Evolutionary conservation across 2,888 invertebrate genomes (phyloP), one percentile per base, ranked within the genome.

Genomic region (Dromius quadrimaculatus): DNA sequence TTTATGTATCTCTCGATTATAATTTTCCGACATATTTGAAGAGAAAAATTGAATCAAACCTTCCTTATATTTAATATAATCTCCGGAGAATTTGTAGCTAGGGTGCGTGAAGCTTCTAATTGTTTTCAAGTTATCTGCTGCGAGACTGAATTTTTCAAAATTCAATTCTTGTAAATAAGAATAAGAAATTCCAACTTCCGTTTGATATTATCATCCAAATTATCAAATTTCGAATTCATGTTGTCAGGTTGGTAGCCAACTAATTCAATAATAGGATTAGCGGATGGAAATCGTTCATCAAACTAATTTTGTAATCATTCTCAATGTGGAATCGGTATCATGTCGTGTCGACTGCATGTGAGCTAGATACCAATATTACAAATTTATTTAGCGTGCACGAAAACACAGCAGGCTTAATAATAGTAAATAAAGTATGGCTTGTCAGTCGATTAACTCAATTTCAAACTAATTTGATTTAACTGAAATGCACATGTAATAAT

Each of bases 141-240:
- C 23, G 28, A 50, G 28, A 50, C 50, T 50, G 50, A 50, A 23
- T 50, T 50, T 50, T 50, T 50, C 50, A 50, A 50, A 50, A 50
- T 28, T 50, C 28, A 23, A 50, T 50, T 50, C 22, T 50, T 50
- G 50, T 28, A 50, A 50, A 50, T 50, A 50, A 28, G 50, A 15
- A 50, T 28, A 50, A 50, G 50, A 50, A 50, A 50, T 50, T 28
- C 28, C 50, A 50, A 50, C 50, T 50, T 23, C 28, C 50, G 28
- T 50, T 50, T 50, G 50, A 50, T 50, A 50, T 50, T 50, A 50
- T 50, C 50, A 50, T 50, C 50, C 50, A 50, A 50, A 50, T 50
- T 50, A 50, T 50, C 28, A 50, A 50, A 50, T 50, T 50, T 50
- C 11, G 28, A 50, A 50, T 50, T 50, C 50, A 28, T 13, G 28